These are phyloP conservation scores for Progne subis DNA, from an alignment of 2,113 vertebrate genomes.

Conservation along the genomic window DNA sequence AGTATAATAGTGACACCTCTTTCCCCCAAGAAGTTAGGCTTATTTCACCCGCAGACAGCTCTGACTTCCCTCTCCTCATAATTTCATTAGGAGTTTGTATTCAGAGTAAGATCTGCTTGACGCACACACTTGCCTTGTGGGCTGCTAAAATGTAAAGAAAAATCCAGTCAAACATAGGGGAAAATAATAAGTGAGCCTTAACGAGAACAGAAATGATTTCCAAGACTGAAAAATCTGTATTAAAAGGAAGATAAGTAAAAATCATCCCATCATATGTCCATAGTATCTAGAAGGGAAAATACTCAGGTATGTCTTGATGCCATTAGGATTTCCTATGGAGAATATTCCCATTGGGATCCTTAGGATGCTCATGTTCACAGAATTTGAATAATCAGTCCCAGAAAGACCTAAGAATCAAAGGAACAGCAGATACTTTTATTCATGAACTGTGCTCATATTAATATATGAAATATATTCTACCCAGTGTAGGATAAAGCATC, in stretches of 20 bases:
- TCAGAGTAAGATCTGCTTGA: background rate
- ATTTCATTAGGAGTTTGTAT: background rate
- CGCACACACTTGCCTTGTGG: background rate
- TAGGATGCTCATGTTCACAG: background rate
- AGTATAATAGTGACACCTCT: background rate
- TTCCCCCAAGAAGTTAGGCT: background rate
- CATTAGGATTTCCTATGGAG: background rate
- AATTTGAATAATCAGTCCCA: background rate
- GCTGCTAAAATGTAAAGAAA: background rate
- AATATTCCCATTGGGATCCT: background rate
- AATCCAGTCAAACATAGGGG: background rate
- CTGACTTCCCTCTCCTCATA: background rate
- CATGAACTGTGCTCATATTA: background rate
- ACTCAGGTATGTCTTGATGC: background rate
- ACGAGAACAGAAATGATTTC: background rate
- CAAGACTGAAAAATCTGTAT: background rate
- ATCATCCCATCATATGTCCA: background rate
- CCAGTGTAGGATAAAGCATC: background rate
- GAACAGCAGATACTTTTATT: background rate
- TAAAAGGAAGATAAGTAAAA: background rate
- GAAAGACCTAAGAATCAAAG: background rate
- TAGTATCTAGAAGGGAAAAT: background rate
- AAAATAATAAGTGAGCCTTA: background rate
- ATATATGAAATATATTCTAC: background rate
- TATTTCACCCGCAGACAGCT: background rate